phyloP scores from a whole-genome alignment of 2,797 vertebrate species.

The Paguma larvata region DNA sequence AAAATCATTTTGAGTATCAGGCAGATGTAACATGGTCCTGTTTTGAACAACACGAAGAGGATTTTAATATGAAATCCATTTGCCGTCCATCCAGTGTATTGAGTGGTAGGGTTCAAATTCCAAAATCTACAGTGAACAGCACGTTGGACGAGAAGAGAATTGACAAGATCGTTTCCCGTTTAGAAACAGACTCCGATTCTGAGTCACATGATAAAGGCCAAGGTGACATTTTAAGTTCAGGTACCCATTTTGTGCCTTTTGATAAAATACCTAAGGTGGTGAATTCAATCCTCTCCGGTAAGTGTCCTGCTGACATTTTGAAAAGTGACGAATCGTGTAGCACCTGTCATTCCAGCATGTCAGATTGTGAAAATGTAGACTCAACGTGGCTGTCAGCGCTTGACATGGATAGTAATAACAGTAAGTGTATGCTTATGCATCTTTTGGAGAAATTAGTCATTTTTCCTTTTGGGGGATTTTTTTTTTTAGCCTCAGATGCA shows the following conservation, averaged over 20 bases:
- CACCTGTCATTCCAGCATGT: constrained; percentile 38
- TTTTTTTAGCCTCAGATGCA: neutral
- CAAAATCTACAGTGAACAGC: neutral
- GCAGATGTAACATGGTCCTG: constrained; percentile 14
- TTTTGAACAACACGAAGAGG: constrained; percentile 39
- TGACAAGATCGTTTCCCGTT: neutral
- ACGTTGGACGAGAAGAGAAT: constrained; percentile 38
- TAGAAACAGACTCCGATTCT: constrained; percentile 30
- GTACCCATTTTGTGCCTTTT: neutral
- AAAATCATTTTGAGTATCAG: constrained; percentile 40
- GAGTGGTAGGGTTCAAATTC: neutral
- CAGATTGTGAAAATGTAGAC: constrained; percentile 43
- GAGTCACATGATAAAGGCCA: constrained; percentile 51
- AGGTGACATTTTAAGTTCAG: constrained; percentile 44
- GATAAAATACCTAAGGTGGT: constrained; percentile 1
- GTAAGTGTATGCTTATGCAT: constrained; percentile 70
- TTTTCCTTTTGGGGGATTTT: constrained; percentile 14
- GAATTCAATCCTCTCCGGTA: constrained; percentile 49
- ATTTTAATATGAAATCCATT: neutral
- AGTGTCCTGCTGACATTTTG: neutral
- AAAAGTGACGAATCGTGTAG: constrained; percentile 28
- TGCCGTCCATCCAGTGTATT: neutral
- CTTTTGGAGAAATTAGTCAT: constrained; percentile 42
- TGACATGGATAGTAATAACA: neutral
- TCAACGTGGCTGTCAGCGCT: neutral